phyloP scores from a whole-genome alignment of 2,113 vertebrate species.

The human region GRCh38 chr2:27600001-27600500 shows the following conservation, averaged over 20 bases:
- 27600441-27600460: background rate
- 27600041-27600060: slow-evolving; percentile 88
- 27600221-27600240: background rate
- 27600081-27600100: background rate
- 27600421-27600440: background rate
- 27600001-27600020: slow-evolving; percentile 76
- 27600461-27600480: background rate
- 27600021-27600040: slow-evolving; percentile 87
- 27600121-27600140: background rate
- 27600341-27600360: background rate
- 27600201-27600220: background rate
- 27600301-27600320: background rate
- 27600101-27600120: background rate
- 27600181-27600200: background rate
- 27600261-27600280: slow-evolving; percentile 26
- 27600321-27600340: slow-evolving; percentile 9
- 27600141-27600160: slow-evolving; percentile 13
- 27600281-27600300: slow-evolving; percentile 10
- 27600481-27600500: background rate
- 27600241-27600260: background rate
- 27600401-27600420: background rate
- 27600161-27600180: background rate
- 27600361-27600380: background rate
- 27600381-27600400: background rate
- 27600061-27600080: background rate